Conservation (phyloP, 2,888 invertebrate species). For the Heteromyza rotundicornis region DNA sequence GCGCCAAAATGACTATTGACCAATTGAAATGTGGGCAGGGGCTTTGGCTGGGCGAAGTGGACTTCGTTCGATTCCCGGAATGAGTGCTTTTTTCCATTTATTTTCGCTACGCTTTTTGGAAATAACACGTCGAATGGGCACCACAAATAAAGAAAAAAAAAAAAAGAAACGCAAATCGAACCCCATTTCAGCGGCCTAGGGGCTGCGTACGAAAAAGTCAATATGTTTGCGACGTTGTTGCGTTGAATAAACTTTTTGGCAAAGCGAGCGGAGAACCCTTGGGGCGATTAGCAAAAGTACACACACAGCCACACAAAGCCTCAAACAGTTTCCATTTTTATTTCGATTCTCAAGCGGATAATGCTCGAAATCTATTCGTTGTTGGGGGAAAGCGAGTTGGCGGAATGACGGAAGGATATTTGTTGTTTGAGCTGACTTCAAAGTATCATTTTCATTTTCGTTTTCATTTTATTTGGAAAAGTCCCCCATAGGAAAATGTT, state of each 20-base stretch:
- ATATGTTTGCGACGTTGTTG: not conserved
- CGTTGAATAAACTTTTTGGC: conserved; percentile 4
- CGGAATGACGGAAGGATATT: not conserved
- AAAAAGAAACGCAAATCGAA: conserved; percentile 3
- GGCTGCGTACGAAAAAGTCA: not conserved
- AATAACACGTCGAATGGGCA: conserved; percentile 8
- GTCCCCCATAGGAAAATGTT: not conserved
- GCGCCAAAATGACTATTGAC: conserved; percentile 49
- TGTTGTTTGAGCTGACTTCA: conserved; percentile 14
- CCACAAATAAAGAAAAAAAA: too few species aligned
- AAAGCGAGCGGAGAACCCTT: not conserved
- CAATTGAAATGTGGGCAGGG: not conserved
- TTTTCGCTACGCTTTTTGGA: not conserved
- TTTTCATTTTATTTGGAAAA: not conserved
- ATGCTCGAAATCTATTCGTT: not conserved
- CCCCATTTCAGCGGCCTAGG: conserved; percentile 6
- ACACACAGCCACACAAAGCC: not conserved
- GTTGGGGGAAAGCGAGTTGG: not conserved
- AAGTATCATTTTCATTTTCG: conserved; percentile 14
- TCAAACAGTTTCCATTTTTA: not conserved
- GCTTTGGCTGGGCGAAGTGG: not conserved
- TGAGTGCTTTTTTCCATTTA: not conserved
- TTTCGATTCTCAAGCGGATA: not conserved
- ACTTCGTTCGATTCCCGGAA: not conserved
- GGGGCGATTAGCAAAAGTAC: not conserved